Conservation (phyloP, 2,888 invertebrate genomes). For the Anthrax anthrax region DNA sequence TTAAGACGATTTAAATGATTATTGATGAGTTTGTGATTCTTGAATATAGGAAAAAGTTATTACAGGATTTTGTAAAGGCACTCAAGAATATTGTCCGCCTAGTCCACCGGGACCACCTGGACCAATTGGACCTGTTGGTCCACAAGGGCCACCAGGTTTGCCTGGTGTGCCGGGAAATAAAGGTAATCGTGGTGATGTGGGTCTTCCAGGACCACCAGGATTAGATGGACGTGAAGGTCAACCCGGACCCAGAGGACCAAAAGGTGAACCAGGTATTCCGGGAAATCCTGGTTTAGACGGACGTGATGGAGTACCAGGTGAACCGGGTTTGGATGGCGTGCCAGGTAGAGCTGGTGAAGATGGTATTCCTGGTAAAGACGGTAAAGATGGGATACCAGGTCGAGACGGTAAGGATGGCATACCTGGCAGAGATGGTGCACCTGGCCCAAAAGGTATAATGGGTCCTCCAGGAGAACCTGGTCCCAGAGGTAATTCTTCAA, state of each 20-base stretch:
- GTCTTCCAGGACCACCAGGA: constrained; percentile 47
- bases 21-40: too few species aligned
- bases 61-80: constrained; percentile 70
- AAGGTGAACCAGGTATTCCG: constrained; percentile 43
- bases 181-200: constrained; percentile 54
- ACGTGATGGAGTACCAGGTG: constrained; percentile 77
- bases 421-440: constrained; percentile 48
- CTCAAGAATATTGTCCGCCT: constrained; percentile 66
- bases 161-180: constrained; percentile 54
- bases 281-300: constrained; percentile 69
- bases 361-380: constrained; percentile 63
- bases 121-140: constrained; percentile 48
- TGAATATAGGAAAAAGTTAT: constrained; percentile 56
- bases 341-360: constrained; percentile 45
- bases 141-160: constrained; percentile 30
- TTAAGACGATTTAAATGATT: too few species aligned
- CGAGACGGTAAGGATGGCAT: constrained; percentile 42
- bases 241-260: constrained; percentile 28
- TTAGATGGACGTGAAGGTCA: constrained; percentile 34
- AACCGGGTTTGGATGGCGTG: constrained; percentile 61
- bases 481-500: constrained; percentile 40
- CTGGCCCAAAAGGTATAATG: constrained; percentile 50
- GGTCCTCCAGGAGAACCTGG: constrained; percentile 64
- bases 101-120: constrained; percentile 49
- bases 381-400: constrained; percentile 47